Conservation (phyloP, 2,888 invertebrate species). For the Plusia festucae region DNA sequence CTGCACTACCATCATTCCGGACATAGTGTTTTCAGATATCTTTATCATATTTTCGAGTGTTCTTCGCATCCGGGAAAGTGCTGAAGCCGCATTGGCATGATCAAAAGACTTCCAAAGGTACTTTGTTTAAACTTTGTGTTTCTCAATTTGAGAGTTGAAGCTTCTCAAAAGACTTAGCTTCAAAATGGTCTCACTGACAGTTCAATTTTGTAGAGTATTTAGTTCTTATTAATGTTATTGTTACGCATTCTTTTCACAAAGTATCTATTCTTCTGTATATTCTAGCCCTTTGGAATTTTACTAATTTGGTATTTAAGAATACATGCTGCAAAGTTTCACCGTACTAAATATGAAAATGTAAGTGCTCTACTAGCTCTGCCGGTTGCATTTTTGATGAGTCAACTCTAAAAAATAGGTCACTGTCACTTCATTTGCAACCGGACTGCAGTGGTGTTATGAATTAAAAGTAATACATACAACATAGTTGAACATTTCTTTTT, state of each 20-base stretch:
- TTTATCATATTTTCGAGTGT: constrained; percentile 47
- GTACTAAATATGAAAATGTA: not conserved
- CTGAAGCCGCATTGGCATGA: constrained; percentile 46
- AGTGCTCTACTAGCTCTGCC: not conserved
- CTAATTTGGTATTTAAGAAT: not conserved
- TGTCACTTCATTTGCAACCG: constrained; percentile 6
- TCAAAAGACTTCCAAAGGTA: constrained; percentile 52
- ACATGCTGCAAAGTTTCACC: not conserved
- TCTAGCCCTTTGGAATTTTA: no score
- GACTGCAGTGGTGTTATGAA: not conserved
- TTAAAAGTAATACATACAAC: not conserved
- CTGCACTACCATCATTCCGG: constrained; percentile 10
- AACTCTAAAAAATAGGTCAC: constrained; percentile 24
- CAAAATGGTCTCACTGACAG: not conserved
- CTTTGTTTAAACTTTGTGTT: constrained; percentile 15
- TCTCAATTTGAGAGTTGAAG: constrained; percentile 11
- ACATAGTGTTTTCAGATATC: constrained; percentile 24
- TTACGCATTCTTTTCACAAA: no score
- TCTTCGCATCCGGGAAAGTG: constrained; percentile 34
- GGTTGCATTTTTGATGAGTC: constrained; percentile 16
- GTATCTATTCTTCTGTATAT: not conserved
- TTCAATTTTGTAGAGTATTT: not conserved
- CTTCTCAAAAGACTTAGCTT: not conserved
- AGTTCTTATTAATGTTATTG: not conserved
- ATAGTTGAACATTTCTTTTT: not conserved